Evolutionary conservation across 2,113 vertebrate genomes (phyloP), one percentile per base, ranked within the genome.

Genomic region (Petaurus breviceps): DNA sequence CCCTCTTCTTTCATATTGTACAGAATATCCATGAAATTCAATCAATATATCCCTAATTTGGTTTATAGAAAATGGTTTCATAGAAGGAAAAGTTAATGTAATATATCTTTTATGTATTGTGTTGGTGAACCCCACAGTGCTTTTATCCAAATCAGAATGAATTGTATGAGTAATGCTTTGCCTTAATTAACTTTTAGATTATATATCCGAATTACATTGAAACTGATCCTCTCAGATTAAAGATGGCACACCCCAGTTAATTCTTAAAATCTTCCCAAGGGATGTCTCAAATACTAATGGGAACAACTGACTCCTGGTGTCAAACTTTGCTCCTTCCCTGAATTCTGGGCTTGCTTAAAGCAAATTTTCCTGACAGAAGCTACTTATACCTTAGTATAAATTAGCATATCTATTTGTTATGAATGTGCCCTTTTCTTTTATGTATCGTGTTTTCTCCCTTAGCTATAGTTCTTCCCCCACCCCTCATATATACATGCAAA

Each of bases 121-220:
- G n/a, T 43, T 84, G 68, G 26, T 6, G 90, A 90, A 90, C 47
- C 90, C 47, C 28, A 90, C 47, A 28, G 24, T 50, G 90, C 26
- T 50, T 90, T 90, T 90, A 90, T 90, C 90, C 7, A 90, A 90
- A 90, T 51, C 47, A 50, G 46, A 90, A 90, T 84, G 37, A 84
- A 84, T 92, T 12, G 61, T 51, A 31, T 2, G 28, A 94, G 89
- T 89, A 26, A 89, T 11, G 25, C 77, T 10, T 90, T 54, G 46
- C 50, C 91, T 94, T 90, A 94, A 96, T 94, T 91, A 91, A 68
- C 84, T 43, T 84, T 47, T 16, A 51, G 49, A 90, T 51, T 92
- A 52, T 91, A 84, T 24, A 77, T 43, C 46, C 55, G 52, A 93
- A 93, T 93, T 37, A 68, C 43, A 54, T 90, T 91, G 51, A 93